Evolutionary conservation across 2,888 invertebrate genomes (phyloP).

Genomic region (Bembecia ichneumoniformis): DNA sequence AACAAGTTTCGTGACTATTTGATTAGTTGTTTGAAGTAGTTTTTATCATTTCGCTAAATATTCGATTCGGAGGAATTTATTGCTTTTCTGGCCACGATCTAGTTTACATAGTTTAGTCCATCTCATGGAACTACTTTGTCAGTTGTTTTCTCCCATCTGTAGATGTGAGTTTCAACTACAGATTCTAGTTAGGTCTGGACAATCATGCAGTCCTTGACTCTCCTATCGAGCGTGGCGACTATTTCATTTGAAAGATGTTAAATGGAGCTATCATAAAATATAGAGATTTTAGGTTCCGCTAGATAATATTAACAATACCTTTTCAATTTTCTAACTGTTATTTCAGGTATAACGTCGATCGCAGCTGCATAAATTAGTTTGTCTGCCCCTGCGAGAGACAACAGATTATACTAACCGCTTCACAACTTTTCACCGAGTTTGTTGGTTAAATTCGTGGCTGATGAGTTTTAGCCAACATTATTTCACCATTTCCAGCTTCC

Average conservation of each 20-base stretch:
- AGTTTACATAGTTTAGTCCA: no score
- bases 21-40: conserved; percentile 16
- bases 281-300: neutral
- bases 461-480: neutral
- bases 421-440: neutral
- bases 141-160: no score
- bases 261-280: neutral
- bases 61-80: no score
- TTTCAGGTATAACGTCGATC: neutral
- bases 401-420: neutral
- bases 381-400: neutral
- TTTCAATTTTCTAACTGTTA: neutral
- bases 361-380: neutral
- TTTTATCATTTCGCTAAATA: no score
- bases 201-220: no score
- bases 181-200: no score
- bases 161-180: no score
- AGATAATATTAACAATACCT: neutral
- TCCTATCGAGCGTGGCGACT: no score
- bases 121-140: no score
- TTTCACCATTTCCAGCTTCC: neutral
- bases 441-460: neutral
- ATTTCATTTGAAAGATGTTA: no score
- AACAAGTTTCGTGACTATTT: conserved; percentile 36
- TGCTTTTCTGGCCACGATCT: no score